These are phyloP conservation scores for Vanacampus margaritifer DNA, from an alignment of 2,113 vertebrate species.

Conservation along the genomic window DNA sequence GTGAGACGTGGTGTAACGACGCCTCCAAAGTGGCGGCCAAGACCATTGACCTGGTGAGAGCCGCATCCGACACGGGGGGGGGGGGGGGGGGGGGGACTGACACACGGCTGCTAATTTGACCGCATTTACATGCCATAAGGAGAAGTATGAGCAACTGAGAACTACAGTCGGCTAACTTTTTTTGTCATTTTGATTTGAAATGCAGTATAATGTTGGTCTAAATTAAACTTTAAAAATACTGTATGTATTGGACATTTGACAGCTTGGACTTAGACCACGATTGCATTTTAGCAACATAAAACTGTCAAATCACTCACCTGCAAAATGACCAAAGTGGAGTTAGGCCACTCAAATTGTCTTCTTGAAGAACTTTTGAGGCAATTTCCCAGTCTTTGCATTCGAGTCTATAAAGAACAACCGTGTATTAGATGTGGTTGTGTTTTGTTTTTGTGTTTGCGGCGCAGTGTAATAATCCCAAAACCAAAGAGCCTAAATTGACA, in stretches of 20 bases:
- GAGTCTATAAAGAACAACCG: constrained; percentile 33
- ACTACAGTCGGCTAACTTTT: neutral
- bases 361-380: neutral
- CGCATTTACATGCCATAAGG: neutral
- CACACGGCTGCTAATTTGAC: neutral
- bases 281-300: too few species aligned
- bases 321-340: too few species aligned
- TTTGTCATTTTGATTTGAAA: neutral
- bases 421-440: constrained; percentile 19
- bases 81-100: too few species aligned
- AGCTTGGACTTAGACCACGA: too few species aligned
- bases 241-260: too few species aligned
- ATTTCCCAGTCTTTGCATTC: constrained; percentile 15
- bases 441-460: constrained; percentile 31
- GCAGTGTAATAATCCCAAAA: constrained; percentile 97
- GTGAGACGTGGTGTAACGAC: constrained; percentile 97
- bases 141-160: neutral
- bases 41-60: constrained; percentile 91
- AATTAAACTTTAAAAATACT: too few species aligned
- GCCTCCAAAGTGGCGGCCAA: constrained; percentile 87
- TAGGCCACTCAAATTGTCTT: too few species aligned
- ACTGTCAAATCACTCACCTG: too few species aligned
- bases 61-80: too few species aligned
- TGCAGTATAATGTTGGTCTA: too few species aligned
- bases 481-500: constrained; percentile 93